phyloP scores from a whole-genome alignment of 2,797 vertebrate genomes.

The Rhinella marina region DNA sequence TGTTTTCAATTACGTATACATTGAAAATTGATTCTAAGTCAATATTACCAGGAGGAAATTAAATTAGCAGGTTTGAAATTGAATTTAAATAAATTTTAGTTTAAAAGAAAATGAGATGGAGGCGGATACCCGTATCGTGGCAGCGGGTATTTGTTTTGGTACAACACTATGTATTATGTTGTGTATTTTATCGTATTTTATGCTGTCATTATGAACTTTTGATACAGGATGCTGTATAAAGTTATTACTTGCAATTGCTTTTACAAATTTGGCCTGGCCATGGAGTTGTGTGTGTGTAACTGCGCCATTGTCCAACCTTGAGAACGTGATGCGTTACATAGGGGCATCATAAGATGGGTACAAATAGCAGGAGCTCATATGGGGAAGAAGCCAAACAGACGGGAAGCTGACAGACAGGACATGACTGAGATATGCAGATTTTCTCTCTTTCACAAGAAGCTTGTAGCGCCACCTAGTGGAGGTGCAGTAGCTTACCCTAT shows the following conservation, averaged over 20 bases:
- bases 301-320: too few species aligned
- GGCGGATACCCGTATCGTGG: neutral
- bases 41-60: slow-evolving; percentile 31
- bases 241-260: neutral
- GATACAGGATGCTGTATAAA: neutral
- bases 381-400: too few species aligned
- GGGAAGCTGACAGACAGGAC: too few species aligned
- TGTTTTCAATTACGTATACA: slow-evolving; percentile 35
- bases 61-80: slow-evolving; percentile 44
- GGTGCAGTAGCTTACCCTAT: too few species aligned
- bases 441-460: too few species aligned
- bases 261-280: neutral
- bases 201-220: neutral
- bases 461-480: too few species aligned
- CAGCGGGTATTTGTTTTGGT: neutral
- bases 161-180: neutral
- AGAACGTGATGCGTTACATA: too few species aligned
- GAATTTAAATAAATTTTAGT: slow-evolving; percentile 26
- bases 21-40: slow-evolving; percentile 33
- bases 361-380: too few species aligned
- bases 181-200: neutral
- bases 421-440: too few species aligned
- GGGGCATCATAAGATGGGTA: too few species aligned
- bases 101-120: neutral
- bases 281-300: too few species aligned